Base-by-base conservation (phyloP, 2,797 vertebrate genomes). In the Oryzias sinensis region DNA sequence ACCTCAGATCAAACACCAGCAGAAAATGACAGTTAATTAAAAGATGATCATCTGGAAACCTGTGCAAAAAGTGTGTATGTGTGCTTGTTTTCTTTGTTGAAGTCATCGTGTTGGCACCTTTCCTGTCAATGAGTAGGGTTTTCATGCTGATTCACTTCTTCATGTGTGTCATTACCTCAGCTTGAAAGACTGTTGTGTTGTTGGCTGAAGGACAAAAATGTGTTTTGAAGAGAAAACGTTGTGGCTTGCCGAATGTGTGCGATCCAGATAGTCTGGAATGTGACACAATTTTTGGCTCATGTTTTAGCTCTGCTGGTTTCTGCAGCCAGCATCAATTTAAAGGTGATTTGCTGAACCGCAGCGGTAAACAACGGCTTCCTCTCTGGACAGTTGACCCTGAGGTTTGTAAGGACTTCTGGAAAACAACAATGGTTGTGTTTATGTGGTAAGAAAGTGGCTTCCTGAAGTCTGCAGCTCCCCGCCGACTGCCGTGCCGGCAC, bases 381-480 rank as follows among this genome's bases (percentile, higher is more conserved):
- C 42, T 41, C 15, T 37, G 56, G 47, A 53, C 41, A 11, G 4
- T 17, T 56, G 24, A 59, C 62, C 63, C 70, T 62, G 56, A 71
- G 69, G 43, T 65, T 67, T 65, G 25, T 49, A 37, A 45, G n/a
- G 18, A 33, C 17, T 53, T 25, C 33, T 60, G 33, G 29, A 60
- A 70, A 80, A 50, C 20, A 53, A 45, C 57, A 53, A 74, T 59
- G 53, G 53, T 56, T 65, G 48, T 65, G 45, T 68, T 77, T 57
- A 37, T 65, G 63, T 66, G 65, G 53, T 50, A 67, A 70, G 53
- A 59, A 70, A 58, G 61, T 62, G 55, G 54, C 65, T 66, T 73
- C 27, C 55, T 73, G 69, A 80, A 76, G 57, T 68, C 56, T 65
- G 18, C 44, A 56, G 29, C 43, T 62, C 25, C 29, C 49, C 41